Percentiles rank a stretch among this genome's conserved stretches.
Evolutionary conservation across 37 sponge, comb jelly and placozoan genomes (phyloP).

Genomic region (Spongia lamella): DNA sequence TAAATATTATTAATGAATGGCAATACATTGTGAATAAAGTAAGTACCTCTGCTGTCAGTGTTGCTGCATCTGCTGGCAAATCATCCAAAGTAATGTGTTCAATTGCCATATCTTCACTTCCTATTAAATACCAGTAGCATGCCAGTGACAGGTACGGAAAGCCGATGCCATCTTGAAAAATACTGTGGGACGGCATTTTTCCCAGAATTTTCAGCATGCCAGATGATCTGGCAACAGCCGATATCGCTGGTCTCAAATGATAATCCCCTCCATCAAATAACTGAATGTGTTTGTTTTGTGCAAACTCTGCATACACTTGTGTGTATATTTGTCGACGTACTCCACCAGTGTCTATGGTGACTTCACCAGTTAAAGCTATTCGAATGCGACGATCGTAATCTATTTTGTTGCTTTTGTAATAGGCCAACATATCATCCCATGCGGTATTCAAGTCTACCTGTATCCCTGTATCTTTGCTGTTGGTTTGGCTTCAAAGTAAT

Average conservation of each 20-base stretch:
- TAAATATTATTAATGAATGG: too few relatives aligned
- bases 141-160: constrained; percentile 34
- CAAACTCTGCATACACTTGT: constrained; percentile 1
- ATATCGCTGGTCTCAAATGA: not conserved
- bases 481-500: not conserved
- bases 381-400: not conserved
- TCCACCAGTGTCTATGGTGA: constrained; percentile 34
- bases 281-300: constrained; percentile 2
- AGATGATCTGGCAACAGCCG: constrained; percentile 20
- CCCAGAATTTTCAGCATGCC: constrained; percentile 21
- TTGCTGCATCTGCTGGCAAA: too few relatives aligned
- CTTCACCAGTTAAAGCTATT: not conserved
- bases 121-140: constrained; percentile 35
- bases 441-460: constrained; percentile 6
- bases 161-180: constrained; percentile 42
- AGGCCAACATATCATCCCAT: constrained; percentile 13
- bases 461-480: not conserved
- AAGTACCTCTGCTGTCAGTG: too few relatives aligned
- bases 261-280: constrained; percentile 21
- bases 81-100: too few relatives aligned
- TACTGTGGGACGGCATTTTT: constrained; percentile 20
- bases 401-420: constrained; percentile 2
- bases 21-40: too few relatives aligned
- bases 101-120: too few relatives aligned
- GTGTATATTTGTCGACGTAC: constrained; percentile 20